Conservation (phyloP, 2,113 vertebrate genomes). For the Orcinus orca region DNA sequence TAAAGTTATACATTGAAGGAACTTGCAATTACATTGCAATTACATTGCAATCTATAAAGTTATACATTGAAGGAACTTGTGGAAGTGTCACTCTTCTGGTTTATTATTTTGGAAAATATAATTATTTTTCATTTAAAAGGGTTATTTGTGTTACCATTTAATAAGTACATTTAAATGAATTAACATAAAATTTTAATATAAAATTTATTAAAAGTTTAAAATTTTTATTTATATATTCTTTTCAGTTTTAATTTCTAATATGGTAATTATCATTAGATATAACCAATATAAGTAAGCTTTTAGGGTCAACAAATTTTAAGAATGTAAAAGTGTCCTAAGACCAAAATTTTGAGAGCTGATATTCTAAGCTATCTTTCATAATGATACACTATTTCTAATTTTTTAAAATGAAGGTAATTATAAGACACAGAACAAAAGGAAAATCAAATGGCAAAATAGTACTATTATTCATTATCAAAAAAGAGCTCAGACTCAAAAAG, state of each 20-base stretch:
- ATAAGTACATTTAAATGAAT: neutral
- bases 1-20: neutral
- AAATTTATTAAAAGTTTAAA: neutral
- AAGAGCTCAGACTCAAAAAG: constrained; percentile 17
- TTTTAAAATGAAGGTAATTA: neutral
- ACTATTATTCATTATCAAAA: neutral
- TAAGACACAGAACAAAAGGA: neutral
- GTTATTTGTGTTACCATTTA: constrained; percentile 7
- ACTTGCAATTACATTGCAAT: no score
- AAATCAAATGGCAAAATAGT: neutral
- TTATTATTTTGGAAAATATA: constrained; percentile 37
- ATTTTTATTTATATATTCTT: neutral
- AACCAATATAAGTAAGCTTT: neutral
- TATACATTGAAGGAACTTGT: neutral
- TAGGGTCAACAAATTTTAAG: neutral
- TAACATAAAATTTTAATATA: neutral
- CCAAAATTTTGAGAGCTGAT: neutral
- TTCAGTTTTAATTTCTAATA: constrained; percentile 30
- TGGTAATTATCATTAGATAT: neutral
- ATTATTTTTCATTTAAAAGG: neutral
- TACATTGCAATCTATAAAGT: neutral
- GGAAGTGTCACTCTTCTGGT: neutral
- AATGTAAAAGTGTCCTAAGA: neutral
- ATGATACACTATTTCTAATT: neutral
- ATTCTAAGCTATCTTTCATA: neutral